A percentile compares a stretch with the other conserved stretches of the same genome.
Evolutionary conservation across 2,888 invertebrate genomes (phyloP).

Genomic region (Aphodius sticticus): DNA sequence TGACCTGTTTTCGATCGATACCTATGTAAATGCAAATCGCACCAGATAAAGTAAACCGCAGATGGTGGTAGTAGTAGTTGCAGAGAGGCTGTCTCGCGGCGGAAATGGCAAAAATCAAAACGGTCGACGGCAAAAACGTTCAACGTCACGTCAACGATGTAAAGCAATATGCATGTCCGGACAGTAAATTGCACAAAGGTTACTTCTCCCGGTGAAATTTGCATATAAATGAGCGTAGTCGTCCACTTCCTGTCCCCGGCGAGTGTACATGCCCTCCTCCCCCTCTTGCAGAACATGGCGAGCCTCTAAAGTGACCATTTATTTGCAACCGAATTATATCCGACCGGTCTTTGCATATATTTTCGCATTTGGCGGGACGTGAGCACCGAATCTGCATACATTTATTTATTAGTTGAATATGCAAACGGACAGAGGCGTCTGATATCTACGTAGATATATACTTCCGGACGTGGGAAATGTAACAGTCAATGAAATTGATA

Average conservation of each 20-base stretch:
- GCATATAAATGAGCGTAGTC: background rate
- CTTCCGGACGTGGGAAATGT: background rate
- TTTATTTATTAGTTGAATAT: slow-evolving; percentile 25
- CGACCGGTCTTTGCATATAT: slow-evolving; percentile 24
- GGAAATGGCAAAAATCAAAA: background rate
- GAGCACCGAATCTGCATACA: slow-evolving; percentile 17
- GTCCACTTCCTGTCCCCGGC: background rate
- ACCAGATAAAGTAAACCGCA: background rate
- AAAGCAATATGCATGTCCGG: slow-evolving; percentile 4
- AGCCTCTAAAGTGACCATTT: slow-evolving; percentile 16
- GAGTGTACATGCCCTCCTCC: background rate
- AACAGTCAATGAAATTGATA: background rate
- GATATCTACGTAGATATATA: slow-evolving; percentile 13
- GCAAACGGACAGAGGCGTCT: slow-evolving; percentile 9
- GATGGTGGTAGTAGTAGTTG: background rate
- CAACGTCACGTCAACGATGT: background rate
- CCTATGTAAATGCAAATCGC: background rate
- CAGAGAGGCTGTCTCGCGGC: background rate
- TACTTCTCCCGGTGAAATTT: background rate
- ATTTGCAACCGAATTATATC: slow-evolving; percentile 24
- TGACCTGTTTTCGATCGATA: background rate
- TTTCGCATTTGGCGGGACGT: slow-evolving; percentile 12
- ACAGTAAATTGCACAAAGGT: slow-evolving; percentile 4
- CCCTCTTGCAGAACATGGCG: background rate
- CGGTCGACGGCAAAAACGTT: background rate